These are phyloP conservation scores for Crocuta crocuta DNA, from an alignment of 2,113 vertebrate species.

Conservation along the genomic window DNA sequence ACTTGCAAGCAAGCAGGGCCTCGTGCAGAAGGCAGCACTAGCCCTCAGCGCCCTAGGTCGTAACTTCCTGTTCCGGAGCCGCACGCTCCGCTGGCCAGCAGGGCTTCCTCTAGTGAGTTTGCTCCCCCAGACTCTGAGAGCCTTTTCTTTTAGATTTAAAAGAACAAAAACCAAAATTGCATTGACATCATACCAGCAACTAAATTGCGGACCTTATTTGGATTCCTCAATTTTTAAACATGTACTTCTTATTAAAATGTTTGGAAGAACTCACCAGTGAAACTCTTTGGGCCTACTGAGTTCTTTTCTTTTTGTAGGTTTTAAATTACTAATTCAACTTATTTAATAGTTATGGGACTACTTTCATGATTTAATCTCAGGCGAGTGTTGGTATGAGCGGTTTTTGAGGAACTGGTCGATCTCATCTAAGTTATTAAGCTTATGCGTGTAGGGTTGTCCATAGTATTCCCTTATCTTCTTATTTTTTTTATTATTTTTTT, in stretches of 20 bases:
- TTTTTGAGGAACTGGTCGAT: neutral
- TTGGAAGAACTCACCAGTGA: neutral
- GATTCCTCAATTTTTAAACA: neutral
- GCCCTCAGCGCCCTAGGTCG: neutral
- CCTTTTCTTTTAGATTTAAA: neutral
- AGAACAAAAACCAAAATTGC: neutral
- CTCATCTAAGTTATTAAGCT: neutral
- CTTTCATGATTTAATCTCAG: neutral
- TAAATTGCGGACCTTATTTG: neutral
- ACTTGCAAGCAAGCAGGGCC: neutral
- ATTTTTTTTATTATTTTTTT: no score
- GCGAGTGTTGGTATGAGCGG: neutral
- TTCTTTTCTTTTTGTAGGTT: neutral
- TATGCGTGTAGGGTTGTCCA: neutral
- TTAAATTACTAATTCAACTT: neutral
- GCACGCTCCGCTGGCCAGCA: no score
- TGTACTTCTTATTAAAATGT: neutral
- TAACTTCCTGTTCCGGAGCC: neutral
- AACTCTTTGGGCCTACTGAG: neutral
- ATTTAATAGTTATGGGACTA: neutral
- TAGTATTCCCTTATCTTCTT: neutral
- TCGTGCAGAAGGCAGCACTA: rapidly evolving
- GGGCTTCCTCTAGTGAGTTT: neutral
- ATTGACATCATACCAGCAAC: neutral
- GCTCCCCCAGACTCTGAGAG: neutral